Evolutionary conservation across 1,140 invertebrate species (phyloP), one percentile per base, ranked within the genome.

Genomic region (Pomacea maculata): DNA sequence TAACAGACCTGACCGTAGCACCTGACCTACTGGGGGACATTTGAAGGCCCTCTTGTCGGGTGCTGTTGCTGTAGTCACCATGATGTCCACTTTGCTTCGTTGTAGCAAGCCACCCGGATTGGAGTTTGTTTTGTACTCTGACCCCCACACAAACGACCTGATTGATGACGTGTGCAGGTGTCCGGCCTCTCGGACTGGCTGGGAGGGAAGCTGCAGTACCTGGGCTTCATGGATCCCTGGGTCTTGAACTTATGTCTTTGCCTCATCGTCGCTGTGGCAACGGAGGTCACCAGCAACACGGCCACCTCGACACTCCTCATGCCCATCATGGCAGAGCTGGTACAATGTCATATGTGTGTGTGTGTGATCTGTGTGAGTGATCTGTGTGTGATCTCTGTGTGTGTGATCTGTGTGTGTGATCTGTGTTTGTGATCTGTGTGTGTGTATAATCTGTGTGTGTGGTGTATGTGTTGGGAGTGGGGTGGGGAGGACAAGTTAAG

Each of bases 271-370:
- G 86, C 91, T 1, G 79, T 87, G 15, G 68, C 91, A n/a, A 93
- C 92, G 0, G 92, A 93, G 83, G 84, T 93, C 19, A 92, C 91
- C 52, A 91, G 88, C 77, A 93, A 93, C 85, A 90, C 91, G 19
- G 92, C 92, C 10, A 92, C 90, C 54, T 90, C 90, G 21, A 92
- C 91, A 12, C 91, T 93, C 19, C 84, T 93, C 71, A 85, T 93
- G 74, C 93, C 93, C 11, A 91, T 93, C 19, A 82, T 92, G 72
- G 86, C 86, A 19, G 83, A 89, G 80, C 85, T 92, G 86, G 92
- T 92, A 70, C 12, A 67, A 7, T 19, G 68, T 0, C n/a, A 45
- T 1, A 5, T 29, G 67, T 25, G 67, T 25, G 67, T 25, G 71
- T 6, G 71, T 52, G 71, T 29, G 71, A 73, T 21, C 25, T 3